A percentile compares a stretch with the other conserved stretches of the same genome.
phyloP scores from a whole-genome alignment of 2,888 invertebrate species.

The Saturnia pavonia region DNA sequence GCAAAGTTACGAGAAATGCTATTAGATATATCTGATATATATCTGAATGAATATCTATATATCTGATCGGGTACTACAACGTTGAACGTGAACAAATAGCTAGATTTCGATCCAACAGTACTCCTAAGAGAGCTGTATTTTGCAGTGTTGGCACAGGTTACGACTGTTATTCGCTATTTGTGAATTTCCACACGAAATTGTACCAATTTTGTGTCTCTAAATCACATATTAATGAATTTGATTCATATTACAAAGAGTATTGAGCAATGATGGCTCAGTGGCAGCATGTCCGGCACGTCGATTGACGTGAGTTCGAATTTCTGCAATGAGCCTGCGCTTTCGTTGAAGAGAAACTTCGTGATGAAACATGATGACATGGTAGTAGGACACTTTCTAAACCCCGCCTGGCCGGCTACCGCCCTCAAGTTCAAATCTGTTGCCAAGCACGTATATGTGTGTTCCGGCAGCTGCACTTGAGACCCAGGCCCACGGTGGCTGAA shows the following conservation, averaged over 20 bases:
- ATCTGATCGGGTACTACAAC: constrained; percentile 2
- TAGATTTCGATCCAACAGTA: constrained; percentile 17
- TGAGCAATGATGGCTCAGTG: not conserved
- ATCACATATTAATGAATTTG: not conserved
- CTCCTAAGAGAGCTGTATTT: constrained; percentile 17
- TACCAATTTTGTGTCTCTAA: not conserved
- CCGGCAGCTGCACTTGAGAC: no score
- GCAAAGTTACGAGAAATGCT: not conserved
- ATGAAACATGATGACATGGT: no score
- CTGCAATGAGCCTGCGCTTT: no score
- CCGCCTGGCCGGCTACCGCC: no score
- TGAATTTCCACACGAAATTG: constrained; percentile 2
- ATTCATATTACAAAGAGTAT: not conserved
- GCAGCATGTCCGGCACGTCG: no score
- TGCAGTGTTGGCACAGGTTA: constrained; percentile 11
- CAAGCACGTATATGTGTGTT: no score
- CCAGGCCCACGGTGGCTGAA: no score
- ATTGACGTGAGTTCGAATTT: no score
- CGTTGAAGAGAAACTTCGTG: no score
- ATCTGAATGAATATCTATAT: no score
- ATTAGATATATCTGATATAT: constrained; percentile 3
- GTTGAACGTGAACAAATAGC: constrained; percentile 13
- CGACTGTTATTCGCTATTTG: not conserved
- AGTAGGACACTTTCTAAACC: no score
- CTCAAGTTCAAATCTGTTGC: no score